Evolutionary conservation across 2,797 vertebrate genomes (phyloP), one percentile per base, ranked within the genome.

Genomic region (Sebastes minor): DNA sequence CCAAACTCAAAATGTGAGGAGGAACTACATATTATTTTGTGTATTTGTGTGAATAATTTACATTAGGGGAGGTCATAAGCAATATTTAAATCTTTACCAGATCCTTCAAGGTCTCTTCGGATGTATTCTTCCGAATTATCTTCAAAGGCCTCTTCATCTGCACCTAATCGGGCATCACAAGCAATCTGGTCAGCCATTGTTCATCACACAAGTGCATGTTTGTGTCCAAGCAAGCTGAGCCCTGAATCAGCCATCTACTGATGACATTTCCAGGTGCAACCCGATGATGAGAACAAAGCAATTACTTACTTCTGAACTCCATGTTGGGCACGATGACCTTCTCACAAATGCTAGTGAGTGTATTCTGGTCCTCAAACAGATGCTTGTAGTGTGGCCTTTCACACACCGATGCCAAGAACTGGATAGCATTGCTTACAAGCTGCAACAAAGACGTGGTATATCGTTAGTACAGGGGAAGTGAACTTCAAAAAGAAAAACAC

Each of bases 111-210:
- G 91, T 99, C 99, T 90, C 99, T 96, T 64, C 98, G 95, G 81
- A 99, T 99, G 83, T 99, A 99, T 90, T 99, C 99, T 91, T 99
- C 99, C 16, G 99, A 98, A 92, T 99, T 99, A 93, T 99, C 99
- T 94, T 99, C 98, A 96, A 99, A 99, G 6, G 98, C 97, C 93
- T 99, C 99, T 89, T 99, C 98, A 90, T 99, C 99, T 32, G 98
- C 98, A 95, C 97, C 99, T 99, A 57, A 83, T 87, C 3, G 38
- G 61, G 60, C 63, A 95, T 59, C 25, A 72, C 18, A 82, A 12
- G 2, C 3, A 71, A 35, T 53, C 32, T 32, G 25, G 8, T 90
- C 67, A 87, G 71, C 30, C 4, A 53, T n/a, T 53, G 49, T 4
- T 53, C 46, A 67, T 46, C 59, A 80, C 59, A 35, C 12, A 49